Conservation (phyloP, 2,113 vertebrate species). For the Coptodon rendalli region DNA sequence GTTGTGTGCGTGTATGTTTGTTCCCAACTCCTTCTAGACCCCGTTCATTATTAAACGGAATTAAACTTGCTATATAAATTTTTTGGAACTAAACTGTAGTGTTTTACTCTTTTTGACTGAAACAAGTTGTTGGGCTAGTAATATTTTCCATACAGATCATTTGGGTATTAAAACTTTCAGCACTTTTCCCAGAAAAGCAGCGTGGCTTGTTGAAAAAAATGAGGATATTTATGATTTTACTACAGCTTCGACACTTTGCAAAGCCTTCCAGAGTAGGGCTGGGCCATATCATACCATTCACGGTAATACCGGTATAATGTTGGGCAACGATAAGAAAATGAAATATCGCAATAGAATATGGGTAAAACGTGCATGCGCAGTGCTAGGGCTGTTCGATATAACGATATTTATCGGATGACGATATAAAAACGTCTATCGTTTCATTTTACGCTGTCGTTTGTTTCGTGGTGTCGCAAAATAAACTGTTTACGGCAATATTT, state of each 20-base stretch:
- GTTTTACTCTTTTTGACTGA: neutral
- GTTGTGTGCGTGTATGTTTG: neutral
- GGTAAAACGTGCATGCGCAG: rapidly evolving
- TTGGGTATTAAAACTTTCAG: neutral
- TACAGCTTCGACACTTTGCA: neutral
- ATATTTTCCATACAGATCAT: neutral
- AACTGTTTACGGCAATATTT: too few species aligned
- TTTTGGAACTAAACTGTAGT: neutral
- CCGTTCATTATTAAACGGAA: neutral
- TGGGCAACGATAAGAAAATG: neutral
- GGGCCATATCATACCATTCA: neutral
- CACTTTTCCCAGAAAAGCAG: neutral
- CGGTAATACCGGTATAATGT: neutral
- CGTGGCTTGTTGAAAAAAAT: neutral
- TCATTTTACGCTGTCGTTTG: too few species aligned
- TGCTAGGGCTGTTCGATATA: neutral
- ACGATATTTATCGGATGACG: too few species aligned
- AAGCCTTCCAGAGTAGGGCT: neutral
- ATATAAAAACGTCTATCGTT: too few species aligned
- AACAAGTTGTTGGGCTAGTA: neutral
- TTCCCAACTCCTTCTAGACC: neutral
- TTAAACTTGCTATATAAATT: neutral
- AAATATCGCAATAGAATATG: neutral
- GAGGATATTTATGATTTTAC: neutral
- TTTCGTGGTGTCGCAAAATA: too few species aligned